Evolutionary conservation across 2,113 vertebrate genomes (phyloP).

Genomic region (Sus scrofa): T2T-Sscrofa CM000828.6:67063501-67064000

Average conservation of each 20-base stretch:
- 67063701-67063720: neutral
- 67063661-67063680: neutral
- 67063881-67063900: accelerated
- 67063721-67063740: accelerated
- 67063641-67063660: neutral
- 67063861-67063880: neutral
- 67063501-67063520: neutral
- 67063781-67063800: neutral
- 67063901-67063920: neutral
- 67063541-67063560: accelerated
- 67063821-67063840: neutral
- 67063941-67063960: neutral
- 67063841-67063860: neutral
- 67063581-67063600: neutral
- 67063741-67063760: accelerated
- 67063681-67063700: neutral
- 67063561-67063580: neutral
- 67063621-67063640: neutral
- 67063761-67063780: neutral
- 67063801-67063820: neutral
- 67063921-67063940: accelerated
- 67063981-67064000: accelerated
- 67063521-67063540: neutral
- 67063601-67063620: neutral
- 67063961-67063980: neutral